A percentile compares a stretch with the other conserved stretches of the same genome.
Conservation (phyloP, 2,888 invertebrate species). For the Allolobophora icterica region DNA sequence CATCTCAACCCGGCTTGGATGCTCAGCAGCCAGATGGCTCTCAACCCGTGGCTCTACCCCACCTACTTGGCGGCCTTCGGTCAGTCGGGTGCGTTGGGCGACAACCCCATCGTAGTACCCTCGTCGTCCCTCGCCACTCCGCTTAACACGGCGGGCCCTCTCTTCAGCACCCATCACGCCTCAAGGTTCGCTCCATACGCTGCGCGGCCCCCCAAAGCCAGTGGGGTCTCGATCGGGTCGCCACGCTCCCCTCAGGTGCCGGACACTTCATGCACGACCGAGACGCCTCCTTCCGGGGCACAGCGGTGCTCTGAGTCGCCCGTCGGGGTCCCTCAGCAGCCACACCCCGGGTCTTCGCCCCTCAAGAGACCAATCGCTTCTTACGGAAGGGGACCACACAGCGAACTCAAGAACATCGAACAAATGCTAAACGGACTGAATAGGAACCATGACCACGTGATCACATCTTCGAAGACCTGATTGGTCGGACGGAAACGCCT, state of each 20-base stretch:
- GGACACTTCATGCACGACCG: slow-evolving; percentile 5
- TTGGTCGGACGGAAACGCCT: neutral
- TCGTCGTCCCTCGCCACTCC: neutral
- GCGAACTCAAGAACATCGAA: slow-evolving; percentile 84
- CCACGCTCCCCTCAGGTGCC: slow-evolving; percentile 23
- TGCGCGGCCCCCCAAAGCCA: neutral
- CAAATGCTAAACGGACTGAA: slow-evolving; percentile 88
- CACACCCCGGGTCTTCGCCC: neutral
- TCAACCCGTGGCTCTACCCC: slow-evolving; percentile 41
- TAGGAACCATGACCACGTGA: slow-evolving; percentile 33
- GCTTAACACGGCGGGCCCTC: neutral
- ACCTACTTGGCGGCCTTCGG: slow-evolving; percentile 37
- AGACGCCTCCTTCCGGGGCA: slow-evolving; percentile 33
- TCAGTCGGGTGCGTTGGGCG: neutral
- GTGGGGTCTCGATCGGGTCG: neutral
- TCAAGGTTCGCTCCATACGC: slow-evolving; percentile 22
- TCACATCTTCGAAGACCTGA: slow-evolving; percentile 28
- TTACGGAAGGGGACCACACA: neutral
- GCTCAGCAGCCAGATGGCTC: slow-evolving; percentile 19
- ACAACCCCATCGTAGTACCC: slow-evolving; percentile 56
- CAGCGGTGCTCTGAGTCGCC: slow-evolving; percentile 26
- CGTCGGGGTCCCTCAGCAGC: neutral
- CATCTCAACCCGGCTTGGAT: slow-evolving; percentile 35
- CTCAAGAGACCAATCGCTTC: slow-evolving; percentile 22
- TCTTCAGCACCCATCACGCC: slow-evolving; percentile 10